Evolutionary conservation across 2,113 vertebrate species (phyloP).

Genomic region (Ammodytes dubius): DNA sequence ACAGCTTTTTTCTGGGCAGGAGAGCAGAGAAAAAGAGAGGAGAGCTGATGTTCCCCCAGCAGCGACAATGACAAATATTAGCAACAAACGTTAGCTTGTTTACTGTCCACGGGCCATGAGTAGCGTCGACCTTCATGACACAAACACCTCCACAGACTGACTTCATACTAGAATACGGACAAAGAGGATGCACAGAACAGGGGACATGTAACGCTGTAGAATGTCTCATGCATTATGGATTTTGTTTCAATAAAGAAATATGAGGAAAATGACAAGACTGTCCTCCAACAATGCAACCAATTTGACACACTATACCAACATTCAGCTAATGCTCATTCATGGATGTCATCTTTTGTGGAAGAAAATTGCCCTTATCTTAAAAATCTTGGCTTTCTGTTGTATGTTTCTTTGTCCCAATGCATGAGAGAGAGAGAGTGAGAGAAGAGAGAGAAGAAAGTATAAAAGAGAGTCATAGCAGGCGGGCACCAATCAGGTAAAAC

Average conservation of each 20-base stretch:
- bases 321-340: background rate
- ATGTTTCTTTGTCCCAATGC: background rate
- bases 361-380: background rate
- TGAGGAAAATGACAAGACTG: background rate
- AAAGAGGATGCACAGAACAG: background rate
- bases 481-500: constrained; percentile 56
- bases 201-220: background rate
- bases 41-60: constrained; percentile 21
- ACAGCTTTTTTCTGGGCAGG: constrained; percentile 45
- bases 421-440: constrained; percentile 22
- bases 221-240: background rate
- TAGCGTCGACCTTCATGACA: constrained; percentile 29
- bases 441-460: constrained; percentile 12
- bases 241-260: background rate
- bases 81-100: constrained; percentile 24
- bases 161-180: background rate
- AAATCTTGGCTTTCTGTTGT: background rate
- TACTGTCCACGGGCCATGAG: background rate
- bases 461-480: constrained; percentile 44
- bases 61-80: constrained; percentile 48
- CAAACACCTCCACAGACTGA: background rate
- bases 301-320: background rate
- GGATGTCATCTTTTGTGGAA: background rate
- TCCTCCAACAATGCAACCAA: background rate
- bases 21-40: constrained; percentile 9